phyloP scores from a whole-genome alignment of 2,888 invertebrate species.

The Bimastos eiseni region DNA sequence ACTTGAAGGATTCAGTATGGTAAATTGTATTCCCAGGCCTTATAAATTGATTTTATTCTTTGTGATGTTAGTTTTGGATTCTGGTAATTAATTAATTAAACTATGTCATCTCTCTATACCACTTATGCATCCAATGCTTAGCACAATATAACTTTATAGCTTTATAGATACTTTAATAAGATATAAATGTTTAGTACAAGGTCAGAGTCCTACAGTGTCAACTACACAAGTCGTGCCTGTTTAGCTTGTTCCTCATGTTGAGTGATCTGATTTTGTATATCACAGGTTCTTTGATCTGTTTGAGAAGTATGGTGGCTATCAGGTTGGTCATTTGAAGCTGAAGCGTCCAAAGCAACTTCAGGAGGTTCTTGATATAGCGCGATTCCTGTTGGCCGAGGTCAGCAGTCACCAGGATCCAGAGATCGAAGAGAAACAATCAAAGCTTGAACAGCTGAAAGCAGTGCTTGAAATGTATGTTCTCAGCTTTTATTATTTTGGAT shows the following conservation, averaged over 20 bases:
- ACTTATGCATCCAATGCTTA: too few species aligned
- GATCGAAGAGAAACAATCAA: constrained; percentile 93
- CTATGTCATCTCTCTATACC: too few species aligned
- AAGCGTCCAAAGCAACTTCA: constrained; percentile 82
- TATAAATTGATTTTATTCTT: too few species aligned
- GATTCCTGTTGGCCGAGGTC: constrained; percentile 59
- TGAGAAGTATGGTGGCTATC: constrained; percentile 90
- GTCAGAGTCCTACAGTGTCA: background rate
- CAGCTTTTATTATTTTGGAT: background rate
- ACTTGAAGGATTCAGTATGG: too few species aligned
- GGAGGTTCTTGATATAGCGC: constrained; percentile 93
- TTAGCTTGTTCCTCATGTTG: background rate
- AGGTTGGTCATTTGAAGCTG: constrained; percentile 92
- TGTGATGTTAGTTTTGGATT: too few species aligned
- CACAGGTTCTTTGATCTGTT: constrained; percentile 96
- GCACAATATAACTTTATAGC: too few species aligned
- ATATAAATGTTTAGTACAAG: too few species aligned
- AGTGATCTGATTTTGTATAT: constrained; percentile 43
- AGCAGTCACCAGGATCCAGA: constrained; percentile 71
- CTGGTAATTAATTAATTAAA: too few species aligned
- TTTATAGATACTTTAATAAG: too few species aligned
- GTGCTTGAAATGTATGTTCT: constrained; percentile 94
- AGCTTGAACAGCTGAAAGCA: constrained; percentile 93
- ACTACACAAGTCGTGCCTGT: background rate
- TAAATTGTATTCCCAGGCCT: too few species aligned